Percentiles rank a stretch among this genome's conserved stretches.
Conservation (phyloP, 2,888 invertebrate genomes). For the Cancer borealis region DNA sequence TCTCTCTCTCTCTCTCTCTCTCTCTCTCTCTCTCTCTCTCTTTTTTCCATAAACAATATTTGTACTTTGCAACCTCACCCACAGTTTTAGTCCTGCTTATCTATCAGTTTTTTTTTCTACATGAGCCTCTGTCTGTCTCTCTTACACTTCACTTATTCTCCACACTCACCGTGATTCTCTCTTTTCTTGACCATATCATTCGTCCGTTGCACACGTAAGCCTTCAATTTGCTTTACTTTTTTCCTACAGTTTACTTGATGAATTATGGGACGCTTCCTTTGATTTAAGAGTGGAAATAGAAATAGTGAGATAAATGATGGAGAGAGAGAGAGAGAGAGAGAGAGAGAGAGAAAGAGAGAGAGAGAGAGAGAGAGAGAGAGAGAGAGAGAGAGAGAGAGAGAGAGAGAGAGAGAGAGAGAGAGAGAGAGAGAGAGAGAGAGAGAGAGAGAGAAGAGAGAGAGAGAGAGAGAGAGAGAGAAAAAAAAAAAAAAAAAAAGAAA, state of each 20-base stretch:
- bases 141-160: no score
- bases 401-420: conserved; percentile 5
- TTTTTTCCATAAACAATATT: background rate
- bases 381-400: conserved; percentile 53
- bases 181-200: background rate
- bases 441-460: background rate
- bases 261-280: no score
- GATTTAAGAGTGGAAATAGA: no score
- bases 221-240: no score
- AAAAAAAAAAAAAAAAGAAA: no score
- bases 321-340: conserved; percentile 39
- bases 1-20: no score
- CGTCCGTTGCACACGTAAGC: no score
- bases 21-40: no score
- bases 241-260: no score
- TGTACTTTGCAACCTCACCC: background rate
- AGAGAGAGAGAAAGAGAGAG: conserved; percentile 22
- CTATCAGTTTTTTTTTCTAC: background rate
- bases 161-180: background rate
- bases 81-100: background rate
- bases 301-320: no score
- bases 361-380: conserved; percentile 30
- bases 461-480: background rate
- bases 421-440: no score
- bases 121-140: background rate